phyloP scores from a whole-genome alignment of 2,888 invertebrate species.

The Perizoma affinitatum region DNA sequence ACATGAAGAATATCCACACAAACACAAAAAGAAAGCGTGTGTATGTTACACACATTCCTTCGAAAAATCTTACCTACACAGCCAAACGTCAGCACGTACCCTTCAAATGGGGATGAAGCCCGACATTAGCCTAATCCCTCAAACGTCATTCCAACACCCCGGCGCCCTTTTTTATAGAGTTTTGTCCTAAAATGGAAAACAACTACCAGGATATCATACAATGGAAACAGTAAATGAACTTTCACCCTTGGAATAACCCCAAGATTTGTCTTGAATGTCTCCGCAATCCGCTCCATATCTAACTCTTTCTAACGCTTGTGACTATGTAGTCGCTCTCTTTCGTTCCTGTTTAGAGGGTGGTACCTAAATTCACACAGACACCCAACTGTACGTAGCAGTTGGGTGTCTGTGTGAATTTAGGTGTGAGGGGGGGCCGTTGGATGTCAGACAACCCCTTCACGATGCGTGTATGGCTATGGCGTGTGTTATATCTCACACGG shows the following conservation, averaged over 20 bases:
- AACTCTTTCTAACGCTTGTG: conserved; percentile 69
- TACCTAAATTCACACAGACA: too few relatives aligned
- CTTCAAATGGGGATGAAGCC: conserved; percentile 49
- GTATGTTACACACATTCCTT: background rate
- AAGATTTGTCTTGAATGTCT: conserved; percentile 70
- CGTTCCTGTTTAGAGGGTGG: conserved; percentile 66
- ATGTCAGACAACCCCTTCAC: conserved; percentile 70
- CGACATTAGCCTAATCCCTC: conserved; percentile 54
- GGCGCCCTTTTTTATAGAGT: conserved; percentile 82
- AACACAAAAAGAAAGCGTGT: background rate
- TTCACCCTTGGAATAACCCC: conserved; percentile 72
- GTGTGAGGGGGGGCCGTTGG: conserved; percentile 58
- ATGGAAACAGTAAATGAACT: conserved; percentile 56
- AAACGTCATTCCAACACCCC: conserved; percentile 46
- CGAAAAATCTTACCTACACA: background rate
- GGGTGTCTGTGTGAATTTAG: conserved; percentile 62
- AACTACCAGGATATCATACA: conserved; percentile 75
- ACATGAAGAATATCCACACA: conserved; percentile 5
- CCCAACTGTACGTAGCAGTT: conserved; percentile 45
- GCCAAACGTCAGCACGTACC: conserved; percentile 52
- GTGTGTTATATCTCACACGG: conserved; percentile 70
- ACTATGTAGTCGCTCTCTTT: conserved; percentile 53
- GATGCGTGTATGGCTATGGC: conserved; percentile 75
- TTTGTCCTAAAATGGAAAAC: conserved; percentile 85
- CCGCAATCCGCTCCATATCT: conserved; percentile 58